Evolutionary conservation across 2,888 invertebrate species (phyloP).

Genomic region (Nebria brevicollis): DNA sequence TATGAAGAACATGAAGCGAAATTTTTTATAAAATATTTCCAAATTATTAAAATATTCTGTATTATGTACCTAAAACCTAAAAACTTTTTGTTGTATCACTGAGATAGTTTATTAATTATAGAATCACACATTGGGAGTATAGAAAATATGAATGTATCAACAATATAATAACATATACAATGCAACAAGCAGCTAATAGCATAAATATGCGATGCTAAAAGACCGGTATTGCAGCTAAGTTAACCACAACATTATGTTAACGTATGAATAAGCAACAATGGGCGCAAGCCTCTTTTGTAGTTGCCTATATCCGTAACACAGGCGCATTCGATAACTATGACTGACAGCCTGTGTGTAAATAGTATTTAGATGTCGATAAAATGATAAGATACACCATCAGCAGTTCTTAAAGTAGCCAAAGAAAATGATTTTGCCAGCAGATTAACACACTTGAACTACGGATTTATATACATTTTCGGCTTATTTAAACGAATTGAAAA

Average conservation of each 20-base stretch:
- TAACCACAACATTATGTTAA: constrained; percentile 44
- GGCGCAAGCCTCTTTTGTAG: constrained; percentile 52
- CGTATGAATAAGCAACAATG: constrained; percentile 29
- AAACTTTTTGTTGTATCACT: too few species aligned
- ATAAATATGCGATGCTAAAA: not conserved
- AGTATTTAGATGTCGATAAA: constrained; percentile 46
- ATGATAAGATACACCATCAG: constrained; percentile 16
- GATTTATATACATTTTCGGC: constrained; percentile 7
- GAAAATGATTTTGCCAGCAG: constrained; percentile 7
- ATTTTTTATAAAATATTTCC: too few species aligned
- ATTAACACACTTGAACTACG: constrained; percentile 33
- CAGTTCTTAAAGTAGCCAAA: constrained; percentile 2
- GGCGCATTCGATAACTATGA: constrained; percentile 55
- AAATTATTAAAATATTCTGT: too few species aligned
- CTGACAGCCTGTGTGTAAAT: constrained; percentile 60
- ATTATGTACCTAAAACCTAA: too few species aligned
- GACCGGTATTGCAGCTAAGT: constrained; percentile 31
- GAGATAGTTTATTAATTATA: too few species aligned
- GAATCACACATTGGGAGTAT: too few species aligned
- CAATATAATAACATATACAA: not conserved
- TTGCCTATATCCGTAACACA: constrained; percentile 58
- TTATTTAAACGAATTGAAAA: not conserved
- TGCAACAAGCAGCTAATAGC: not conserved
- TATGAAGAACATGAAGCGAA: too few species aligned
- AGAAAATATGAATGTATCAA: too few species aligned